phyloP scores from a whole-genome alignment of 1,140 invertebrate genomes.

The Druon quercuslanigerum region DNA sequence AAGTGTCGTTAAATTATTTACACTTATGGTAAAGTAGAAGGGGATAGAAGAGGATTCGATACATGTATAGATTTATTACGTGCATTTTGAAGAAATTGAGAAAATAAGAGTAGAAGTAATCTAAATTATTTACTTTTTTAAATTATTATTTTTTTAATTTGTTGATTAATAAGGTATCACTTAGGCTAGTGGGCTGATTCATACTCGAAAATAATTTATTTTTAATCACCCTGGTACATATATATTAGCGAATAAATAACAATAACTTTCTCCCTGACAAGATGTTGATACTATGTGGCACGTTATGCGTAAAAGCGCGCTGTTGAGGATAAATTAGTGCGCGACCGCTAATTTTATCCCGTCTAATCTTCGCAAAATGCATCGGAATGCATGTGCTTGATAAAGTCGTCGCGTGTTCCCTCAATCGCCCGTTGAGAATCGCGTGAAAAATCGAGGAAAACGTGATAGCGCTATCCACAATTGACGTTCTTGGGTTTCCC shows the following conservation, averaged over 20 bases:
- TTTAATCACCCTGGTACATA: not conserved
- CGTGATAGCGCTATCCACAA: slow-evolving; percentile 44
- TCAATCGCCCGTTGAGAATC: not conserved
- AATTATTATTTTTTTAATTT: no score
- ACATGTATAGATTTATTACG: no score
- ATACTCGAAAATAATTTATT: no score
- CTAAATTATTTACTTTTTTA: no score
- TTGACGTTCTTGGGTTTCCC: slow-evolving; percentile 41
- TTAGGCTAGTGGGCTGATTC: no score
- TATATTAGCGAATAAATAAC: not conserved
- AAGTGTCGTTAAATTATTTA: no score
- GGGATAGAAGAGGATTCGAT: no score
- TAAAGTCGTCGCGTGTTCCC: slow-evolving; percentile 2
- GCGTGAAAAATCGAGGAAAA: not conserved
- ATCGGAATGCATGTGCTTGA: not conserved
- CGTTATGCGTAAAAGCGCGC: slow-evolving; percentile 7
- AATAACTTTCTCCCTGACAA: slow-evolving; percentile 32
- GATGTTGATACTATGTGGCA: not conserved
- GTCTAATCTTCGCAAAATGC: slow-evolving; percentile 37
- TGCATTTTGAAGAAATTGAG: no score
- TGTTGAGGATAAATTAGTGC: slow-evolving; percentile 36
- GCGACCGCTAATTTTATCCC: slow-evolving; percentile 36
- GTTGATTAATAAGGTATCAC: no score
- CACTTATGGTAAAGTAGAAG: no score
- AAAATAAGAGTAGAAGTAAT: no score